A percentile compares a stretch with the other conserved stretches of the same genome.
These are phyloP conservation scores for Acrossocheilus wenchowensis DNA, from an alignment of 2,797 vertebrate genomes.

Conservation along the genomic window DNA sequence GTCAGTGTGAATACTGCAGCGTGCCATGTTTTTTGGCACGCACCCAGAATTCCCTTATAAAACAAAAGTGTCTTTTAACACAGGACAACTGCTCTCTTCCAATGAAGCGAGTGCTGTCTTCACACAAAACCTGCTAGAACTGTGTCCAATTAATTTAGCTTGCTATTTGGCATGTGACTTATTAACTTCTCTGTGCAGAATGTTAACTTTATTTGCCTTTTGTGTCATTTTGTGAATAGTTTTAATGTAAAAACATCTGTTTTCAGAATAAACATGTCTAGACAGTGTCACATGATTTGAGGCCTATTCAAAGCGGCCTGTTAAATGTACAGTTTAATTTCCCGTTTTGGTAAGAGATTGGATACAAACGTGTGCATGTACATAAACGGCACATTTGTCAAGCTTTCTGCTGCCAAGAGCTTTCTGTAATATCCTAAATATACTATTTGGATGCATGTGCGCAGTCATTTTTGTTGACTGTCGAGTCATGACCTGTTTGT, in stretches of 20 bases:
- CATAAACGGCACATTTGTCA: neutral
- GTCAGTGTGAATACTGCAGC: conserved; percentile 7
- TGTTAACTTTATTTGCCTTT: neutral
- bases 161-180: conserved; percentile 22
- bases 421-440: neutral
- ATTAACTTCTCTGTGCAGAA: neutral
- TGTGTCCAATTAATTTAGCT: conserved; percentile 35
- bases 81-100: conserved; percentile 34
- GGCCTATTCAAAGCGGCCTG: neutral
- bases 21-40: conserved; percentile 21
- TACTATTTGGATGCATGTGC: neutral
- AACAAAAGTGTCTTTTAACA: conserved; percentile 45
- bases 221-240: neutral
- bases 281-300: neutral
- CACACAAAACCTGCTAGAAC: conserved; percentile 23
- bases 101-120: conserved; percentile 17
- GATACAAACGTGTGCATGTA: neutral
- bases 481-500: conserved; percentile 28
- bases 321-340: neutral
- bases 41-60: conserved; percentile 26
- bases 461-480: neutral
- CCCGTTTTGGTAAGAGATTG: neutral
- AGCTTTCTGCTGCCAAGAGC: neutral
- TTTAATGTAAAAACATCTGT: neutral
- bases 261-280: neutral